Evolutionary conservation across 2,113 vertebrate genomes (phyloP), one percentile per base, ranked within the genome.

Genomic region (Sorex araneus): DNA sequence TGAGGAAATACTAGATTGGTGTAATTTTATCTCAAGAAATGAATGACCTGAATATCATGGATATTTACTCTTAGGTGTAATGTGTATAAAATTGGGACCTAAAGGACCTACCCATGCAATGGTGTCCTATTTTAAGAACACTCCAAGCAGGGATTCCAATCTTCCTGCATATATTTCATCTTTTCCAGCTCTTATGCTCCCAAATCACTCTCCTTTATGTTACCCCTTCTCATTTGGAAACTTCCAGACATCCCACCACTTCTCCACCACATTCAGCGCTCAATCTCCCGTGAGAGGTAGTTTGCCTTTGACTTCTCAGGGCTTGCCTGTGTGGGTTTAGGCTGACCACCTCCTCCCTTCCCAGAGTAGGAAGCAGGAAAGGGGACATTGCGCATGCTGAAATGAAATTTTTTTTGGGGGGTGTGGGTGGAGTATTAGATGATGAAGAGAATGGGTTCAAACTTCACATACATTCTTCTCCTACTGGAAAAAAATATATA

Each of bases 391-490:
- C 11, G 32, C 23, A 36, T 73, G 15, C 2, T 23, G 28, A 27
- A 64, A 36, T n/a, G 30, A 1, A 66, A 25, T 87, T 77, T 18
- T 57, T 6, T 87, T n/a, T n/a, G n/a, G 70, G 10, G 0, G 8
- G 27, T 50, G 27, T 36, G 8, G 32, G 16, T 45, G 60, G 36
- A 15, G 9, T 43, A 73, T 40, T 45, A 80, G 0, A 57, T 4
- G 4, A n/a, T 83, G 8, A 71, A 82, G 57, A n/a, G 15, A 36
- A 84, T 87, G 54, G 12, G 15, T 57, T 50, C 11, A 27, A 36
- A 70, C 82, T 93, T 84, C 30, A 84, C 4, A 81, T 2, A 67
- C 60, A 66, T 82, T 78, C 63, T 89, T 84, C 11, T 60, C 8
- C 40, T 13, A 10, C 18, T 11, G 54, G 54, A 28, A 45, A 21